Evolutionary conservation across 2,888 invertebrate species (phyloP), one percentile per base, ranked within the genome.

Genomic region (Drosophila pseudotalamancana): DNA sequence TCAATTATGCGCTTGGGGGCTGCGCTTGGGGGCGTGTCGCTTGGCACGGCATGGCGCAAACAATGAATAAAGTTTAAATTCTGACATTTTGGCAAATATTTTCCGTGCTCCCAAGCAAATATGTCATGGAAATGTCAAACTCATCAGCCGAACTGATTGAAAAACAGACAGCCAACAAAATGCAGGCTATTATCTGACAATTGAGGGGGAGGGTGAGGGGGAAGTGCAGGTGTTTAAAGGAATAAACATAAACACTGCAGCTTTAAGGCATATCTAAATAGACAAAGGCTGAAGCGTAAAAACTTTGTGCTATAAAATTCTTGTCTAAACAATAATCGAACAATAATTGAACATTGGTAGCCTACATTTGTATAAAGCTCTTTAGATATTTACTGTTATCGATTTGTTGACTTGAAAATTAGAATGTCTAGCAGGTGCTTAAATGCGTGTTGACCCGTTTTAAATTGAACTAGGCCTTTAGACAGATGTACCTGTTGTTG

Each of bases 11-110:
- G 64, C 55, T 27, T 12, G 43, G 14, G 25, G 49, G 50, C 31
- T 16, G 45, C 18, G 18, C 25, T n/a, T 34, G 40, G 66, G 83
- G 84, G 84, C 84, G 84, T 77, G 81, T 48, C 74, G 53, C 79
- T 18, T 79, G 80, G 67, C 84, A 84, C 84, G 87, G 66, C 78
- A 87, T 81, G 81, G 72, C 27, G 75, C 75, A 87, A 84, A 70
- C 75, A 53, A 61, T 34, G 71, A 43, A 69, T 74, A 77, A 86
- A 84, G 83, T 87, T 87, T 87, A 83, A 87, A 77, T 79, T 86
- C 81, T 87, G 83, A 87, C 83, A 87, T 84, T 82, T 84, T 77
- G 86, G 83, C 83, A 87, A 84, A 84, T 80, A 87, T 86, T 80
- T 81, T 65, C 65, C 86, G 80, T 79, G 83, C 75, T 62, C 78